Evolutionary conservation across 1,140 invertebrate species (phyloP), one percentile per base, ranked within the genome.

Genomic region (Phortica variegata): DNA sequence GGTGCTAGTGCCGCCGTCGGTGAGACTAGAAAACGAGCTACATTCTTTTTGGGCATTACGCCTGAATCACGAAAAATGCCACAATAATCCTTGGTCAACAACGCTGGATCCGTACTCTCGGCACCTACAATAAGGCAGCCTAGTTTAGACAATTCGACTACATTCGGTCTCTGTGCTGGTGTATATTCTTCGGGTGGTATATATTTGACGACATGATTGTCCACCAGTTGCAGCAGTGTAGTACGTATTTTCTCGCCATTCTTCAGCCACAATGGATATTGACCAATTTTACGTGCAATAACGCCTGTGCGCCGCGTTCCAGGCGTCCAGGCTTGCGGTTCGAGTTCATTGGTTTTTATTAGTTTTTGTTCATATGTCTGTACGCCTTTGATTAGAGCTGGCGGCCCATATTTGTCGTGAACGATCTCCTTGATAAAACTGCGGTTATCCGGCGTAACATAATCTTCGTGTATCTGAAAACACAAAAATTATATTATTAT

Each of bases 151-250:
- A 78, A 49, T 44, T 52, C 57, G 23, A 62, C 56, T 47, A 70
- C 71, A 19, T 38, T 56, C 2, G 68, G 74, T 65, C 78, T 77
- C 58, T 81, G 79, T 0, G 71, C 73, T n/a, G 85, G 81, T 13
- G 81, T 66, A 72, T 84, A 90, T 63, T 89, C 79, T 73, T 92
- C 89, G 10, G 95, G 92, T 13, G 91, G 84, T 49, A 86, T 87
- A 77, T 96, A 97, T 66, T 87, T 89, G 37, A 98, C 85, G 3
- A 98, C 93, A 82, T 98, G 95, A 79, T 98, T 98, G 73, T 98
- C 96, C 18, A 91, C 78, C 13, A 97, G 83, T 80, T 97, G 94
- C 45, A 97, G 73, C 50, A 97, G 69, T 12, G 95, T 97, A 2
- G 89, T 85, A 1, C 78, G 57, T 44, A 94, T 77, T 80, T 82